A percentile compares a stretch with the other conserved stretches of the same genome.
Conservation (phyloP, 1,140 invertebrate species). For the Procambarus clarkii region DNA sequence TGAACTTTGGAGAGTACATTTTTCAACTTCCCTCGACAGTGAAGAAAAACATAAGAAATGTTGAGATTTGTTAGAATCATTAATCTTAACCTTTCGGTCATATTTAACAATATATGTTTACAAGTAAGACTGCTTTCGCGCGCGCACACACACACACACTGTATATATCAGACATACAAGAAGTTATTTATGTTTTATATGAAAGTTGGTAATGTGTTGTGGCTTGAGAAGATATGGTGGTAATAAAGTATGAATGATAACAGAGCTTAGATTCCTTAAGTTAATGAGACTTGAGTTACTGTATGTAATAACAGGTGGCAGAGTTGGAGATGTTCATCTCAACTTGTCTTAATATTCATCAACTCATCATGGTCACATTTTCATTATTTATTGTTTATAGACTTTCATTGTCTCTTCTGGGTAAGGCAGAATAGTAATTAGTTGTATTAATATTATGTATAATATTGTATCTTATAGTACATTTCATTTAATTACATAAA, state of each 20-base stretch:
- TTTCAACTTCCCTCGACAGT: no score
- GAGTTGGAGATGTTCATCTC: slow-evolving; percentile 13
- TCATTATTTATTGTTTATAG: background rate
- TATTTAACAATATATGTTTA: no score
- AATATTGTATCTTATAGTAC: slow-evolving; percentile 33
- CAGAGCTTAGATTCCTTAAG: slow-evolving; percentile 23
- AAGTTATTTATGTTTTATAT: slow-evolving; percentile 61
- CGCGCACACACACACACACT: no score
- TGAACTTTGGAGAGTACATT: no score
- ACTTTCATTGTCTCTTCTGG: slow-evolving; percentile 39
- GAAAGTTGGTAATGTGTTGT: slow-evolving; percentile 31
- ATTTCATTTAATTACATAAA: slow-evolving; percentile 18
- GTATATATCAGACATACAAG: background rate
- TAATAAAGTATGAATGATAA: slow-evolving; percentile 37
- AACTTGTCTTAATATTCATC: slow-evolving; percentile 34
- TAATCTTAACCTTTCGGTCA: no score
- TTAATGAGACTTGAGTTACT: slow-evolving; percentile 16
- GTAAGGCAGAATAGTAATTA: slow-evolving; percentile 36
- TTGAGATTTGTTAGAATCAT: no score
- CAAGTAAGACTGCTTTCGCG: no score
- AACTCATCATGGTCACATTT: slow-evolving; percentile 17
- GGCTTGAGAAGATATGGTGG: slow-evolving; percentile 24
- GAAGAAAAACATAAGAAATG: no score
- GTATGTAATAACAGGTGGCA: slow-evolving; percentile 6
- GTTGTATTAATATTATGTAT: slow-evolving; percentile 49